Conservation (phyloP, 2,888 invertebrate species). For the Nomada hirtipes region DNA sequence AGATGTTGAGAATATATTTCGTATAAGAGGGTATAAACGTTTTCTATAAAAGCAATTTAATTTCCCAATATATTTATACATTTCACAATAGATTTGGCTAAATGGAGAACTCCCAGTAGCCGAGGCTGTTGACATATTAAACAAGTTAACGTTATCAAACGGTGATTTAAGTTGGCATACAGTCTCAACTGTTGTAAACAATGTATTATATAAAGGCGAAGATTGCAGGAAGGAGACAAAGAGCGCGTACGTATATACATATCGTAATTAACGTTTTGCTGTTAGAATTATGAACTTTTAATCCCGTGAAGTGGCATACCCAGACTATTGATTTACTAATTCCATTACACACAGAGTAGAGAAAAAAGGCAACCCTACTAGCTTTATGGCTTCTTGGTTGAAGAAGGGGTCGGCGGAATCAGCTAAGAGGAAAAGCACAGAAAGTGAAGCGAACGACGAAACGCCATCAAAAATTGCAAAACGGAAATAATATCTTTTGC, state of each 20-base stretch:
- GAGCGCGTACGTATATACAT: slow-evolving; percentile 66
- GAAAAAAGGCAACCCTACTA: slow-evolving; percentile 76
- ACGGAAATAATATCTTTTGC: slow-evolving; percentile 20
- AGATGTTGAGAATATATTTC: slow-evolving; percentile 3
- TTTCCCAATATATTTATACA: slow-evolving; percentile 16
- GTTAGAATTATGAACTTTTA: slow-evolving; percentile 46
- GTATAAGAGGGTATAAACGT: neutral
- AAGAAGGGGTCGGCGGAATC: slow-evolving; percentile 83
- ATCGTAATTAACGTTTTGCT: slow-evolving; percentile 25
- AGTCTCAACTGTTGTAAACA: slow-evolving; percentile 90
- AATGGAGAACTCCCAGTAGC: slow-evolving; percentile 86
- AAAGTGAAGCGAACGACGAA: slow-evolving; percentile 60
- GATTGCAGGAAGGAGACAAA: slow-evolving; percentile 86
- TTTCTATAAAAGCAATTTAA: neutral
- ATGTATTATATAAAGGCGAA: slow-evolving; percentile 88
- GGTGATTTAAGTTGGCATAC: slow-evolving; percentile 87
- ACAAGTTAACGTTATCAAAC: slow-evolving; percentile 66
- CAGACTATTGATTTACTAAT: slow-evolving; percentile 70
- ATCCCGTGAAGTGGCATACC: slow-evolving; percentile 51
- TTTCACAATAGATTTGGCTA: slow-evolving; percentile 87
- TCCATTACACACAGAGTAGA: slow-evolving; percentile 74
- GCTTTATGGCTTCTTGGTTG: slow-evolving; percentile 84
- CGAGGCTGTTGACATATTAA: slow-evolving; percentile 86
- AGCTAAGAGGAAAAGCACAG: slow-evolving; percentile 82
- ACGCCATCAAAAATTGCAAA: slow-evolving; percentile 49